Conservation (phyloP, 2,888 invertebrate species). For the Argyresthia goedartella region DNA sequence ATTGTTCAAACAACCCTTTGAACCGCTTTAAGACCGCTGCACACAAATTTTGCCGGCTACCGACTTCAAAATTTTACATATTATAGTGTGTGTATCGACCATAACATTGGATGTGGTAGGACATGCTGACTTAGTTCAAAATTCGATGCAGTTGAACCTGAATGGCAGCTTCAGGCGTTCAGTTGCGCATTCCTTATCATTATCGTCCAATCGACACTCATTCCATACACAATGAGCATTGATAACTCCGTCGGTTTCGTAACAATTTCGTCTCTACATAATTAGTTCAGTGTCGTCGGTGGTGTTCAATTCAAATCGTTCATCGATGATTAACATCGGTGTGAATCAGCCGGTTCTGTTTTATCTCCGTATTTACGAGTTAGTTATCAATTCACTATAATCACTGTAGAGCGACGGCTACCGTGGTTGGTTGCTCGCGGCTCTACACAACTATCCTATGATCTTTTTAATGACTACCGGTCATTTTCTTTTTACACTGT, state of each 20-base stretch:
- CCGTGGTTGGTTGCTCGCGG: conserved; percentile 19
- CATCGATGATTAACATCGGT: conserved; percentile 13
- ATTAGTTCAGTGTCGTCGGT: background rate
- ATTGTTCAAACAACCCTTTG: conserved; percentile 21
- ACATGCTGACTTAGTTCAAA: too few relatives aligned
- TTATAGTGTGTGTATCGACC: too few relatives aligned
- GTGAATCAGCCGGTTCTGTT: conserved; percentile 14
- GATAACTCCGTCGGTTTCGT: background rate
- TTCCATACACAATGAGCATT: background rate
- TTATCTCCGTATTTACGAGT: conserved; percentile 25
- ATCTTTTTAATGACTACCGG: conserved; percentile 49
- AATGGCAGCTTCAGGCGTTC: conserved; percentile 8
- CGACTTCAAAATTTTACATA: too few relatives aligned
- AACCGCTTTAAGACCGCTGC: background rate
- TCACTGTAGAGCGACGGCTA: conserved; percentile 36
- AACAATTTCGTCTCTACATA: background rate
- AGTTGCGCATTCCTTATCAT: conserved; percentile 8
- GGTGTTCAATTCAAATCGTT: conserved; percentile 6
- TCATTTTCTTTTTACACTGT: conserved; percentile 20
- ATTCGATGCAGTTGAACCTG: background rate
- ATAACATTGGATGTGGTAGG: too few relatives aligned
- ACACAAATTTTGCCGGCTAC: too few relatives aligned
- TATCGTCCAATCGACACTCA: background rate
- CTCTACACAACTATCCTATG: conserved; percentile 12
- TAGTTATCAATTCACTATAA: conserved; percentile 28